Base-by-base conservation (phyloP, 2,888 invertebrate genomes). In the Hyppa rectilinea region DNA sequence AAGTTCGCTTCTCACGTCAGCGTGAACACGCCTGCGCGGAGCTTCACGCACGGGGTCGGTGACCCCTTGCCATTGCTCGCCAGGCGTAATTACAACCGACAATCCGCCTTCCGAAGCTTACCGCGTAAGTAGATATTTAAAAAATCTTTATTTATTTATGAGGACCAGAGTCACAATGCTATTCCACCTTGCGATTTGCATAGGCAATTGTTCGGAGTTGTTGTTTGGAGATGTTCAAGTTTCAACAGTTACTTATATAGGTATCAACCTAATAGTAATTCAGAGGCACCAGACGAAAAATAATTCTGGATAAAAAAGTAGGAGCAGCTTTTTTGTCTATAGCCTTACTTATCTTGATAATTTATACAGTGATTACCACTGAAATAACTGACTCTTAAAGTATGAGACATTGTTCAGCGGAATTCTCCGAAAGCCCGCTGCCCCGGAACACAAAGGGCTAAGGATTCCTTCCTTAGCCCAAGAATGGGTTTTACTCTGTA, bases 31-130 rank as follows among this genome's bases (percentile, higher is more conserved):
- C 96, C 96, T 6, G 89, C 93, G 20, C 87, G 91, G 26, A 96
- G 95, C 80, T 96, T 92, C 87, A 89, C 92, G 29, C 96, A 96
- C 67, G 96, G 96, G 38, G 96, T 96, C 34, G 96, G 96, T 2
- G 92, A 96, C 75, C 95, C 93, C 0, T 59, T 94, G 68, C 86
- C 91, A 9, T 62, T 85, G 50, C 69, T 82, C 4, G 84, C 80
- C 9, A 84, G 89, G 45, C 80, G 88, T 61, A 77, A 85, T 14
- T 78, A 87, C 75, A 87, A 88, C 58, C 80, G 83, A 58, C 74
- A 82, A 66, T 64, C 85, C 20, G 62, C 82, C 17, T 83, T 86
- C 58, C 90, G 87, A 78, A 88, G 84, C 63, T 84, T 88, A 20
- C 84, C 88, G 80, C 83, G 94, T 94, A 78, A 86, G 91, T 86